Conservation (phyloP, 2,797 vertebrate genomes). For the Pampus argenteus region DNA sequence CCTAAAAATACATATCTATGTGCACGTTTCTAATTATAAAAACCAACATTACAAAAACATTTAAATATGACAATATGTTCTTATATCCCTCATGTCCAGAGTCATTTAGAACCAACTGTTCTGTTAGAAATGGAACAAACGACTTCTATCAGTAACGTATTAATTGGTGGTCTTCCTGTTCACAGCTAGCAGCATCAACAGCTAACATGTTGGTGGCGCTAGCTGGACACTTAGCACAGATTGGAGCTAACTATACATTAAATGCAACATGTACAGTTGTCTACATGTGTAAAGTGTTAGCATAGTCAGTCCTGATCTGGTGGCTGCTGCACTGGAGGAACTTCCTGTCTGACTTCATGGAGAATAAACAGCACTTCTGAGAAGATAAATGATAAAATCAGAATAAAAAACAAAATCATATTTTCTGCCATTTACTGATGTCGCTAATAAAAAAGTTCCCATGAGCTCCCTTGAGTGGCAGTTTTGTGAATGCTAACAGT, state of each 20-base stretch:
- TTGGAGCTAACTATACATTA: neutral
- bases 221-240: neutral
- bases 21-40: too few relatives aligned
- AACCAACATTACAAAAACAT: too few relatives aligned
- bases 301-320: neutral
- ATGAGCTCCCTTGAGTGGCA: neutral
- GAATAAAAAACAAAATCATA: neutral
- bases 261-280: neutral
- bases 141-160: too few relatives aligned
- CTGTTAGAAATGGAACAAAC: too few relatives aligned
- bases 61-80: too few relatives aligned
- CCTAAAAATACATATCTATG: too few relatives aligned
- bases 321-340: neutral
- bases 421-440: neutral
- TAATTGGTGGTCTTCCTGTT: too few relatives aligned
- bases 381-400: neutral
- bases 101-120: too few relatives aligned
- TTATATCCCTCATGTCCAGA: too few relatives aligned
- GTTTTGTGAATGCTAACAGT: neutral
- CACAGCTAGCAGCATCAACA: too few relatives aligned
- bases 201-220: neutral
- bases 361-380: slow-evolving; percentile 9
- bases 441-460: neutral
- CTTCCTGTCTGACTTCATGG: slow-evolving; percentile 10
- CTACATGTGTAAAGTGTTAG: neutral